These are phyloP conservation scores for Myanophis thanlyinensis DNA, from an alignment of 2,113 vertebrate genomes.

Conservation along the genomic window DNA sequence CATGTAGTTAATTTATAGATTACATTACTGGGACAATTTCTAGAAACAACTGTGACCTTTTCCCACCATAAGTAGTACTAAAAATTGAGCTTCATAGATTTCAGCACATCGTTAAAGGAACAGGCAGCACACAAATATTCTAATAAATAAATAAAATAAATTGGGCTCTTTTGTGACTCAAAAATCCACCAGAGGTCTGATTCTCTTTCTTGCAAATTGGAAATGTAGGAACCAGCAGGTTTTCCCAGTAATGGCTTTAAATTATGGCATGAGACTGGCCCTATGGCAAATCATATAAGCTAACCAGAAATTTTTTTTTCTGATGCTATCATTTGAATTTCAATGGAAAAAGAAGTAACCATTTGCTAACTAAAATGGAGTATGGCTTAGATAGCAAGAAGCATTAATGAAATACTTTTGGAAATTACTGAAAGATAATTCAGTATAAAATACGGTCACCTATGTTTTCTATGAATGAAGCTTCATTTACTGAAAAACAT, in stretches of 20 bases:
- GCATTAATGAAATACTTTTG: background rate
- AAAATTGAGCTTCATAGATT: background rate
- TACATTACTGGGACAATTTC: background rate
- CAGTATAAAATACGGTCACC: background rate
- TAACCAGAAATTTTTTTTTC: too few species aligned
- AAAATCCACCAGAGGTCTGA: background rate
- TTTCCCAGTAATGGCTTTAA: background rate
- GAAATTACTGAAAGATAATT: background rate
- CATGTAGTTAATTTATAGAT: background rate
- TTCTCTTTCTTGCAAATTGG: background rate
- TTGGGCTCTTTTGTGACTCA: background rate
- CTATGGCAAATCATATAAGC: background rate
- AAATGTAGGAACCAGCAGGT: background rate
- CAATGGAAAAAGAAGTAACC: background rate
- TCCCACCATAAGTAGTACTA: background rate
- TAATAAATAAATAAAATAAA: background rate
- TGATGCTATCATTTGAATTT: fast-evolving
- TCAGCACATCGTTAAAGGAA: background rate
- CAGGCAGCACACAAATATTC: background rate
- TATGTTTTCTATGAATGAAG: background rate
- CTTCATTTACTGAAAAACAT: background rate
- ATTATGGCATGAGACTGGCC: background rate
- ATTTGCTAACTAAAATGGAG: fast-evolving
- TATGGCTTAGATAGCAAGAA: background rate
- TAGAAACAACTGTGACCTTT: background rate